Percentiles rank a stretch among this genome's conserved stretches.
Conservation (phyloP, 2,797 vertebrate species). For the Esox masquinongy region DNA sequence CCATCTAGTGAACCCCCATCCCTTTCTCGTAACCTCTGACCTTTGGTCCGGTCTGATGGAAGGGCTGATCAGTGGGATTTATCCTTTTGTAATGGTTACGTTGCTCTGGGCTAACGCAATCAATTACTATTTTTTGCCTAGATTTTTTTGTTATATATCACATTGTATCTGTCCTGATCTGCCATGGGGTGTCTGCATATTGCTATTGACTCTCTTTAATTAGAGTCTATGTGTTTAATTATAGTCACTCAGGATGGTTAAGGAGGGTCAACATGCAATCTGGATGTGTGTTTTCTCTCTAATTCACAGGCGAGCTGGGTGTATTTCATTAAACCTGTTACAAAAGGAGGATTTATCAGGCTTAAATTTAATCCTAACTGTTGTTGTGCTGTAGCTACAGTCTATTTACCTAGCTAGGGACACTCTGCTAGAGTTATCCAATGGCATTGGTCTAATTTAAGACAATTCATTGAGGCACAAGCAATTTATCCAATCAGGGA, state of each 20-base stretch:
- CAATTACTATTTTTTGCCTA: not conserved
- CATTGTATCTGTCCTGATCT: not conserved
- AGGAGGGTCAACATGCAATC: constrained; percentile 21
- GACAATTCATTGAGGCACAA: not conserved
- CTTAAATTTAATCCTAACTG: constrained; percentile 27
- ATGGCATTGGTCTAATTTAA: not conserved
- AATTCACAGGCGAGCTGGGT: constrained; percentile 25
- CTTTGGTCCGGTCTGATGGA: not conserved
- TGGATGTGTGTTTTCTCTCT: constrained; percentile 15
- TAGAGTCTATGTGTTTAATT: constrained; percentile 16
- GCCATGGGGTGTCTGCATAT: not conserved
- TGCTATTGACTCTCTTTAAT: not conserved
- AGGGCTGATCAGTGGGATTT: not conserved
- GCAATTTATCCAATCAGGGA: constrained; percentile 6
- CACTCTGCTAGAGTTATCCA: not conserved
- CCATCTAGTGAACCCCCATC: not conserved
- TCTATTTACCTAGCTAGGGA: not conserved
- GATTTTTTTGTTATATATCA: not conserved
- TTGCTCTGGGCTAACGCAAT: not conserved
- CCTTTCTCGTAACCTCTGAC: not conserved
- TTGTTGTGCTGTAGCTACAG: not conserved
- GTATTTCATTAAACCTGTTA: constrained; percentile 39
- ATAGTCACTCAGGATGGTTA: constrained; percentile 19
- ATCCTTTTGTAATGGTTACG: not conserved
- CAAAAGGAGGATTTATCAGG: constrained; percentile 27